Base-by-base conservation (phyloP, 53 echinoderm and acorn worm species). In the Antedon mediterranea region DNA sequence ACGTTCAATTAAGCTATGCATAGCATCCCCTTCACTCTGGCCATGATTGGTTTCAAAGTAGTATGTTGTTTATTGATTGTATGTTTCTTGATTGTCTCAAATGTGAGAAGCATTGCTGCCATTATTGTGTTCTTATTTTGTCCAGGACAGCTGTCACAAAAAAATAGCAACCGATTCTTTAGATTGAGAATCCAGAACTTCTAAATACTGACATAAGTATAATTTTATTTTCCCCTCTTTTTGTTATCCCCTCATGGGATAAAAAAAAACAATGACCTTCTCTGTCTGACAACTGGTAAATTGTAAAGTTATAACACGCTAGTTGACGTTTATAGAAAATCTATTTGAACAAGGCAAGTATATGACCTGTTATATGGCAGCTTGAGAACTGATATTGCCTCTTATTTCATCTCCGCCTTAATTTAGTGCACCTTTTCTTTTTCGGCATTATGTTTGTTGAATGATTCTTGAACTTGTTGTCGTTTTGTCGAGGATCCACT, bases 271-370 rank as follows among this genome's bases (percentile, higher is more conserved):
- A 87, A 11, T 23, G 30, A 0, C 84, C 31, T 18, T 77, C 76
- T 32, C 20, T 71, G 7, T 23, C 33, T 23, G 23, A 15, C 13
- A 87, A 34, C n/a, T 77, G 80, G 77, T 31, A 87, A 26, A 87
- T 73, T 6, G 84, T 87, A 20, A 87, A 80, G 43, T 83, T 87
- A 41, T 72, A 87, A 72, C 80, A 84, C 0, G 76, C 43, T 30
- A 80, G 43, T 11, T 74, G 74, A 29, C 87, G n/a, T 31, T 32
- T 80, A 83, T 71, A 83, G 83, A n/a, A 43, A 83, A n/a, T n/a
- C n/a, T n/a, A n/a, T n/a, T n/a, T n/a, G n/a, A n/a, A n/a, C n/a
- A n/a, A n/a, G n/a, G n/a, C n/a, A n/a, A n/a, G n/a, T n/a, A n/a
- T n/a, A n/a, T n/a, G n/a, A n/a, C n/a, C n/a, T n/a, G n/a, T n/a